These are phyloP conservation scores for Pararge aegeria DNA, from an alignment of 1,140 invertebrate species.

Conservation along the genomic window DNA sequence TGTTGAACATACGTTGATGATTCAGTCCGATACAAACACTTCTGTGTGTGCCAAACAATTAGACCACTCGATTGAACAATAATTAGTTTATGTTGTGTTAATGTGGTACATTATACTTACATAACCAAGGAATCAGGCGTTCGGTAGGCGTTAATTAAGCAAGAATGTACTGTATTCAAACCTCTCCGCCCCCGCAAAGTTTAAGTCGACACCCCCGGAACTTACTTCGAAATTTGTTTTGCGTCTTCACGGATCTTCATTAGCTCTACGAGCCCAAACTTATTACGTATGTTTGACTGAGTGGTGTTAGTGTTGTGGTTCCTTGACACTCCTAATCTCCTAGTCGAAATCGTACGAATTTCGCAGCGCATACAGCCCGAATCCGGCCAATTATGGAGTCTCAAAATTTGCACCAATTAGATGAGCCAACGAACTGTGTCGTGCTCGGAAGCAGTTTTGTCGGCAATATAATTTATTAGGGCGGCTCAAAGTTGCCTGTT, in stretches of 20 bases:
- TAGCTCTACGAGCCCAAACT: conserved; percentile 63
- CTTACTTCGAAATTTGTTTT: conserved; percentile 62
- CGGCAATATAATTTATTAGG: conserved; percentile 79
- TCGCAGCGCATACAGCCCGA: conserved; percentile 54
- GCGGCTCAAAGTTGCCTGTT: conserved; percentile 70
- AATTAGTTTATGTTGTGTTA: neutral
- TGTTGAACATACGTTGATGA: neutral
- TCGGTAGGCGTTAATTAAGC: conserved; percentile 58
- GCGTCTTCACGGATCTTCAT: conserved; percentile 65
- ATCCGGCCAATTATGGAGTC: conserved; percentile 71
- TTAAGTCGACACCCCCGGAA: conserved; percentile 49
- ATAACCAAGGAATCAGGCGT: conserved; percentile 7
- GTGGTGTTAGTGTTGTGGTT: conserved; percentile 58
- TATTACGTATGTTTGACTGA: conserved; percentile 63
- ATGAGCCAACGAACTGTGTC: conserved; percentile 75
- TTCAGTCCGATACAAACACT: neutral
- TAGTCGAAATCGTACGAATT: conserved; percentile 68
- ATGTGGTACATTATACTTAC: conserved; percentile 6
- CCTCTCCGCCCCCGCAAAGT: conserved; percentile 45
- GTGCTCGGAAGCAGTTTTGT: conserved; percentile 74
- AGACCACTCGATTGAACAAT: neutral
- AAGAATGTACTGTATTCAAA: conserved; percentile 65
- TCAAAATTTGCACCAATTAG: conserved; percentile 76
- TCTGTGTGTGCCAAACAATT: neutral
- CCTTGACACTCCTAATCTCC: conserved; percentile 50